Evolutionary conservation across 2,113 vertebrate genomes (phyloP).

Genomic region (Noturus placidus): DNA sequence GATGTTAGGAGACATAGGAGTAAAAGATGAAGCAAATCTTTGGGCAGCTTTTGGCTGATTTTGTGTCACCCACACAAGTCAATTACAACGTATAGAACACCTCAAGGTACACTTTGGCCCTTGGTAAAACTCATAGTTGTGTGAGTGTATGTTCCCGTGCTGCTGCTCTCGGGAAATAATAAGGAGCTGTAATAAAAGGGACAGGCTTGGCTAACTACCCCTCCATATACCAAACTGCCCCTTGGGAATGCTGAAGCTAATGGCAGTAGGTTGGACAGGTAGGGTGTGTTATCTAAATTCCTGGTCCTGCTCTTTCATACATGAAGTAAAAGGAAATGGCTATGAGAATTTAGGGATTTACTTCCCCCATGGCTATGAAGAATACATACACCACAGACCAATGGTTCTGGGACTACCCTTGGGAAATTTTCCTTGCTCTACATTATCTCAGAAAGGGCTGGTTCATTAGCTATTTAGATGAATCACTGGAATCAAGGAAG

Average conservation of each 20-base stretch:
- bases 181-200: constrained; percentile 62
- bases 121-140: background rate
- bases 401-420: background rate
- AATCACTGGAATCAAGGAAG: background rate
- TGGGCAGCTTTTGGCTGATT: background rate
- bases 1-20: background rate
- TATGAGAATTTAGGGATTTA: background rate
- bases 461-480: background rate
- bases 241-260: constrained; percentile 22
- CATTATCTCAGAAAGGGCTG: background rate
- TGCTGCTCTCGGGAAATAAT: constrained; percentile 27
- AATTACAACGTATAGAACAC: background rate
- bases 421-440: background rate
- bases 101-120: background rate
- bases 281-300: background rate
- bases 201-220: constrained; percentile 60
- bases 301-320: background rate
- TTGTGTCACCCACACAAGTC: background rate
- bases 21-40: background rate
- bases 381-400: background rate
- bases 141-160: constrained; percentile 2
- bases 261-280: constrained; percentile 9
- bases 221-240: constrained; percentile 54
- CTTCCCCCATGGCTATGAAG: background rate
- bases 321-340: background rate